Base-by-base conservation (phyloP, 2,797 vertebrate genomes). In the Anguilla obscura region DNA sequence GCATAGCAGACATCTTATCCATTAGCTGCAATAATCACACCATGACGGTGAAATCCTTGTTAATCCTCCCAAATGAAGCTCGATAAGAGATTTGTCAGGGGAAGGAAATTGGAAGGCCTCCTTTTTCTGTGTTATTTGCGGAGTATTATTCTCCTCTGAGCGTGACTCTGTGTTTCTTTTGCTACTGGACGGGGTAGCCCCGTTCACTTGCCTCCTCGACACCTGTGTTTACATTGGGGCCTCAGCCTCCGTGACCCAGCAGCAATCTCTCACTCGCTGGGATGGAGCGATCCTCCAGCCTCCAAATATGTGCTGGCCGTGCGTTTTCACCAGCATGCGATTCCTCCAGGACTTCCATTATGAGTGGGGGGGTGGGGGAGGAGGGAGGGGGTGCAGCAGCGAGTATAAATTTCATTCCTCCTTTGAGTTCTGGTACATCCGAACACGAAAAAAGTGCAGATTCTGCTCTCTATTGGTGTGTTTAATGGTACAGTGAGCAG, bases 141-240 rank as follows among this genome's bases (percentile, higher is more conserved):
- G 86, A 89, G 91, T 91, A 89, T 90, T 89, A 87, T 92, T 93
- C 76, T 30, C 60, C 87, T 92, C 87, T 54, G 88, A 85, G 90
- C 89, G 85, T 93, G 92, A 93, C 90, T 93, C 94, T 90, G 92
- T 95, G 93, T 94, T 95, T 92, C 95, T 93, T 90, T 90, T 92
- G 95, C 93, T 94, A 95, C 92, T 92, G 89, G 93, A 85, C 45
- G 63, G 89, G 89, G 88, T 86, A 90, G 86, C 14, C 21, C 2
- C 1, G 16, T 24, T 82, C 0, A 2, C 30, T 63, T 88, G 50
- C 87, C 87, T 88, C 87, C 87, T 85, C 83, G 85, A 87, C 92
- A 93, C 90, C 93, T 97, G 96, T 96, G 96, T 97, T 97, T 97
- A 96, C 96, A 93, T 93, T 96, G 95, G 95, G 95, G 95, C 95